Conservation (phyloP, 2,113 vertebrate genomes). For the Delphinapterus leucas region DNA sequence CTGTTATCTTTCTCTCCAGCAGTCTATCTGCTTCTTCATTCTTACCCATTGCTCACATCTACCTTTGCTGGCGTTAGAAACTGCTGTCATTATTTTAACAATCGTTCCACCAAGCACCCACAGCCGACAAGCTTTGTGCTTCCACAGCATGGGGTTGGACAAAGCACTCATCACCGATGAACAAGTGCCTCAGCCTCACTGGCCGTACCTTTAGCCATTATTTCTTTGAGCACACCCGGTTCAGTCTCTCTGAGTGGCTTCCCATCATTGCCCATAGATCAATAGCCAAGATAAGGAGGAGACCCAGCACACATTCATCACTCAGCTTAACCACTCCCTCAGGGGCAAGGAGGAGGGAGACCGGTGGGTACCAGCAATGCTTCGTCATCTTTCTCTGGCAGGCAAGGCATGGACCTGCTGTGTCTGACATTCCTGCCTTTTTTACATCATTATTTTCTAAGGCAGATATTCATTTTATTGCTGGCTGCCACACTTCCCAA, state of each 20-base stretch:
- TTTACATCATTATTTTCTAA: conserved; percentile 12
- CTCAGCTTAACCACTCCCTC: neutral
- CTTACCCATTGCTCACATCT: neutral
- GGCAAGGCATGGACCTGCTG: neutral
- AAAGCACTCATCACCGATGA: neutral
- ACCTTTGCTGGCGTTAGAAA: neutral
- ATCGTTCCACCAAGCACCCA: neutral
- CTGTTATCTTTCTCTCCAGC: neutral
- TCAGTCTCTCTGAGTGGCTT: conserved; percentile 15
- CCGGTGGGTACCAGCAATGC: neutral
- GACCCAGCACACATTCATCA: neutral
- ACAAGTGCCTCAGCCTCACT: neutral
- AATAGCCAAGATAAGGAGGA: neutral
- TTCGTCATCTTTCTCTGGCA: neutral
- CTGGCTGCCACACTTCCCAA: neutral
- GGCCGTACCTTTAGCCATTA: neutral
- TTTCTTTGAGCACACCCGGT: neutral
- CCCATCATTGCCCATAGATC: neutral
- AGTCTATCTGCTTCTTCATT: neutral
- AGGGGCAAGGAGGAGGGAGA: neutral
- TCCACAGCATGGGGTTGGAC: neutral
- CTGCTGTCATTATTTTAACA: neutral
- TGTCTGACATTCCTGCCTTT: neutral
- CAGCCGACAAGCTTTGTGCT: neutral
- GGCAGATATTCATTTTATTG: neutral